phyloP scores from a whole-genome alignment of 2,797 vertebrate genomes.

The Sciurus carolinensis region DNA sequence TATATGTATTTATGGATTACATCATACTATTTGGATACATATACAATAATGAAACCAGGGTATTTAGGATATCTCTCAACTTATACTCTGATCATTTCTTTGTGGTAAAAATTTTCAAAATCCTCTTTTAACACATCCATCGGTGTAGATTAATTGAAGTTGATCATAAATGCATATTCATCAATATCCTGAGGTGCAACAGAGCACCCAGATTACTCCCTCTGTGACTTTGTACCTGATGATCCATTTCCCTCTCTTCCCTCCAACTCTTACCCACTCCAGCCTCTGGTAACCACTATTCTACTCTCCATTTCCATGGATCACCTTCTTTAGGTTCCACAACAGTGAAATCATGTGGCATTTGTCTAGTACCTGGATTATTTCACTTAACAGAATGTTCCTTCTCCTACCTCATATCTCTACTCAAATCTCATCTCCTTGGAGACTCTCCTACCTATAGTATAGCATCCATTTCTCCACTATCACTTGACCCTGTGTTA shows the following conservation, averaged over 20 bases:
- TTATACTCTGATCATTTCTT: neutral
- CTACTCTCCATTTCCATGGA: neutral
- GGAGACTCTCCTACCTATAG: neutral
- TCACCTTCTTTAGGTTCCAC: neutral
- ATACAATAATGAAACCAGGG: neutral
- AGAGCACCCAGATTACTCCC: neutral
- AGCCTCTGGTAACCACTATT: neutral
- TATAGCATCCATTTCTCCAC: neutral
- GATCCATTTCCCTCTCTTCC: neutral
- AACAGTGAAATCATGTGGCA: neutral
- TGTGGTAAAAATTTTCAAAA: neutral
- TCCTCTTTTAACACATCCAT: neutral
- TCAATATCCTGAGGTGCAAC: neutral
- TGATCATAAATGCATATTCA: too few species aligned
- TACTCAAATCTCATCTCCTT: neutral
- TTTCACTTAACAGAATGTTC: neutral
- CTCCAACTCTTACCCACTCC: neutral
- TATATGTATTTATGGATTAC: neutral
- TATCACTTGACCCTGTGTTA: neutral
- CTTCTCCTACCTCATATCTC: neutral
- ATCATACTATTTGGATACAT: neutral
- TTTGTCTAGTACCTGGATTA: neutral
- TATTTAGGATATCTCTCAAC: neutral
- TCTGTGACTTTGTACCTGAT: neutral
- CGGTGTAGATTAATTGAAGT: too few species aligned